Conservation (phyloP, 2,113 vertebrate genomes). For the Onychostruthus taczanowskii region DNA sequence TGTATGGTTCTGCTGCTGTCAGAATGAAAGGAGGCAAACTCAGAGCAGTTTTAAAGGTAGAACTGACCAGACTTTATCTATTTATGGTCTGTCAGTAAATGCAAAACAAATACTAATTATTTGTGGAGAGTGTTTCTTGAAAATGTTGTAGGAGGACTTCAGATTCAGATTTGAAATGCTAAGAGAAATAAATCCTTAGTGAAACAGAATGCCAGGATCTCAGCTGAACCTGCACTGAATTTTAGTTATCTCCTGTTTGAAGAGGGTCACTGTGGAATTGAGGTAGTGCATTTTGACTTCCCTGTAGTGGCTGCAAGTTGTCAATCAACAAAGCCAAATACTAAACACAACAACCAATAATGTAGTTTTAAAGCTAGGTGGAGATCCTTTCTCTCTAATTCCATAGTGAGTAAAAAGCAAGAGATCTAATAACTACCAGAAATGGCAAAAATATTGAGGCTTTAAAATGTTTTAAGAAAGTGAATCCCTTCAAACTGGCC, state of each 20-base stretch:
- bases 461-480: background rate
- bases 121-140: background rate
- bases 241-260: background rate
- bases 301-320: background rate
- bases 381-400: background rate
- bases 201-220: background rate
- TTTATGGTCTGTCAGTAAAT: background rate
- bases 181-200: background rate
- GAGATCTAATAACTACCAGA: background rate
- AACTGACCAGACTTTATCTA: background rate
- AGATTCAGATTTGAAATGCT: background rate
- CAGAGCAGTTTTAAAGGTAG: background rate
- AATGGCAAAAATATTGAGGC: background rate
- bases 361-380: background rate
- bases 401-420: background rate
- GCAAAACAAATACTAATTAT: background rate
- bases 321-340: background rate
- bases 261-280: background rate
- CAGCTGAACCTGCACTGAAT: background rate
- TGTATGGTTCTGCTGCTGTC: background rate
- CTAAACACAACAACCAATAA: background rate
- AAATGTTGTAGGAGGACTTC: background rate
- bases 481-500: background rate
- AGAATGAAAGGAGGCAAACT: background rate
- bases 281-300: background rate